Base-by-base conservation (phyloP, 2,797 vertebrate species). In the Anguilla pacifica region DNA sequence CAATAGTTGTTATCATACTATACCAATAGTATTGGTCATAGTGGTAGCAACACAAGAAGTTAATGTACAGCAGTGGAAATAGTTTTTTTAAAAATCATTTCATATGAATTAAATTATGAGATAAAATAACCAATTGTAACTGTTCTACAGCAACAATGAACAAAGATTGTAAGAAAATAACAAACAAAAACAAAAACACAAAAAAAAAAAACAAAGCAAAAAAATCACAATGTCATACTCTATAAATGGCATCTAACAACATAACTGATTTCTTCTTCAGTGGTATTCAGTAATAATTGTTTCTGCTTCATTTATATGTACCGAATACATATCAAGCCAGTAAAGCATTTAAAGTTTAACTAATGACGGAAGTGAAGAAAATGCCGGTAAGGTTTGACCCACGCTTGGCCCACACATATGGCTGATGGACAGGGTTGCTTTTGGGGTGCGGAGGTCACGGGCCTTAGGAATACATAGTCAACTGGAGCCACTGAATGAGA, bases 401-500 rank as follows among this genome's bases (percentile, higher is more conserved):
- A 3, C 13, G 11, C 70, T 17, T 35, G 31, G n/a, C 70, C 70
- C 31, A 35, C n/a, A 22, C n/a, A 46, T 79, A 79, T 79, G 39
- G 7, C 35, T 2, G 74, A 43, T 7, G 1, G 35, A 35, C 43
- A 83, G 6, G 35, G 25, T 39, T 22, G 31, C 31, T 59, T 85
- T 6, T n/a, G 25, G 31, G 55, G 15, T 39, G 86, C 17, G 28
- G 13, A 57, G 0, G 43, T 19, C 6, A 28, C 15, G 19, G 6
- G 39, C 39, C 25, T 90, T 92, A 97, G 10, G 96, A 96, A 83
- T 96, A 97, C 96, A 97, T 93, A 85, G 96, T 96, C 91, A 97
- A 91, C 92, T 97, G 96, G 87, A 97, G 96, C 96, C 96, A 97
- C 96, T 96, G 91, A 17, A 90, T 59, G 85, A 86, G 64, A 92